phyloP scores from a whole-genome alignment of 2,797 vertebrate species.

The Cossypha dichroa region DNA sequence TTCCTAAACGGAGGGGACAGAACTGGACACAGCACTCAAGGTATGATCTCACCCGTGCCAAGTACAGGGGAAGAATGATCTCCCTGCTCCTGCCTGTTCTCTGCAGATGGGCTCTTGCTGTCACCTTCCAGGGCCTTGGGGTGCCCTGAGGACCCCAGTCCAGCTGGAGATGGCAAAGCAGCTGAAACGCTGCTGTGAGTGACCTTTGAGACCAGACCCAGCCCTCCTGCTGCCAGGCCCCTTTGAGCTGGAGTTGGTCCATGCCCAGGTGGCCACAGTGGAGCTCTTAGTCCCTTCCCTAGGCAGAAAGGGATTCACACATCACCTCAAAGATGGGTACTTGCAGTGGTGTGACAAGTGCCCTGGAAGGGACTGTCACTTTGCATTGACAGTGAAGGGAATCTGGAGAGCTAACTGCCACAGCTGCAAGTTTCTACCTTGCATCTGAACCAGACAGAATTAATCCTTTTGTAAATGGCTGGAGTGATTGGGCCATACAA shows the following conservation, averaged over 20 bases:
- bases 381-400: accelerated
- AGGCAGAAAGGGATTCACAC: background rate
- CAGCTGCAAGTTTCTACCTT: background rate
- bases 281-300: background rate
- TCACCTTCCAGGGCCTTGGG: accelerated
- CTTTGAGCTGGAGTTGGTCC: background rate
- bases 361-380: slow-evolving; percentile 1
- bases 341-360: background rate
- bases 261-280: accelerated
- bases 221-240: background rate
- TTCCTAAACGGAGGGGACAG: no score
- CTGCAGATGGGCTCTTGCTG: background rate
- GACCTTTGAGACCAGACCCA: background rate
- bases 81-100: background rate
- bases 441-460: background rate
- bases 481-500: background rate
- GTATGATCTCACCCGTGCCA: no score
- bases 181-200: accelerated
- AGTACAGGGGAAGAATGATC: no score
- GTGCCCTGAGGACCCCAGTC: background rate
- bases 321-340: accelerated
- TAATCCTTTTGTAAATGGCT: background rate
- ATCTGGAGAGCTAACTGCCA: background rate
- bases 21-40: no score
- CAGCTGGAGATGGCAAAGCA: background rate